Conservation (phyloP, 2,113 vertebrate genomes). For the Oreochromis spilurus region DNA sequence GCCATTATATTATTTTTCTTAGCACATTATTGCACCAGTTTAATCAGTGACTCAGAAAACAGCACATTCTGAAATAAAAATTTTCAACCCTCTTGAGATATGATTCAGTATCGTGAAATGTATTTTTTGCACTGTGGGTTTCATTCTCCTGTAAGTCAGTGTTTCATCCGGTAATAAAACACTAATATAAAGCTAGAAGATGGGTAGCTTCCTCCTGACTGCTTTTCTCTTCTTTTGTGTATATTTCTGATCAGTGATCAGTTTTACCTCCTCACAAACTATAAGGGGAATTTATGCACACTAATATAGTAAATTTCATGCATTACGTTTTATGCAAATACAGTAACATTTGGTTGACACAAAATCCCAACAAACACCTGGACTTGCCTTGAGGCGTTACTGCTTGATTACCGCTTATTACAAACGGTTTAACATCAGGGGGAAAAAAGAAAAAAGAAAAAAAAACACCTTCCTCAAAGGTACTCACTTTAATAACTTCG, state of each 20-base stretch:
- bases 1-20: not conserved
- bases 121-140: not conserved
- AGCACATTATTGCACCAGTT: not conserved
- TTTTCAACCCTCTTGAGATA: not conserved
- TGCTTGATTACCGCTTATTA: not conserved
- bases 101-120: not conserved
- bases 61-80: not conserved
- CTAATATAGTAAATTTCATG: not conserved
- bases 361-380: not conserved
- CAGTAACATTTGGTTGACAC: not conserved
- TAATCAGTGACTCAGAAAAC: not conserved
- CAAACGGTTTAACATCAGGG: not conserved
- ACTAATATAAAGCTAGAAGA: not conserved
- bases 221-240: not conserved
- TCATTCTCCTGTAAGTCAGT: not conserved
- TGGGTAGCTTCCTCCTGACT: not conserved
- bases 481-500: not conserved
- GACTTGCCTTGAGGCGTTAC: not conserved
- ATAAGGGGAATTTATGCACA: not conserved
- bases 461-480: not conserved
- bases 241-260: not conserved
- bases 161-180: not conserved
- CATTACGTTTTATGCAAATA: not conserved
- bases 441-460: rapidly evolving
- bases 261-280: not conserved